phyloP scores from a whole-genome alignment of 2,888 invertebrate genomes.

The Timandra comae region DNA sequence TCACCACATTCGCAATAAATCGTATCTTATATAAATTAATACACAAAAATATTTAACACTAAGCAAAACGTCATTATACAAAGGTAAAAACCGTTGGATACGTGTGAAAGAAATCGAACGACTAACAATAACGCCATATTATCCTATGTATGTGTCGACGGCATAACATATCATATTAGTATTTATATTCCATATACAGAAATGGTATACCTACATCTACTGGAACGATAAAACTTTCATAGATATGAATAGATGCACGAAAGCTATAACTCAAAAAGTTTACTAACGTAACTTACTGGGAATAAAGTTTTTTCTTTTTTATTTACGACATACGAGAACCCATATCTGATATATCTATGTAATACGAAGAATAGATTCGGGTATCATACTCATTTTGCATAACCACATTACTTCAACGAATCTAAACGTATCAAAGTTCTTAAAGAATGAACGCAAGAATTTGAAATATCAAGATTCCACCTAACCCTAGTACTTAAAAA shows the following conservation, averaged over 20 bases:
- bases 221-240: conserved; percentile 44
- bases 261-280: conserved; percentile 48
- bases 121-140: conserved; percentile 45
- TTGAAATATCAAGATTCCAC: no score
- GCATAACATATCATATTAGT: conserved; percentile 27
- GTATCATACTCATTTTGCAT: no score
- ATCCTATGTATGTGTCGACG: conserved; percentile 23
- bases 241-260: conserved; percentile 50
- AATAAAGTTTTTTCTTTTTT: no score
- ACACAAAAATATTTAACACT: background rate
- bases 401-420: no score
- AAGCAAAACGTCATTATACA: background rate
- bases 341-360: no score
- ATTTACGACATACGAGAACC: no score
- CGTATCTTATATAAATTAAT: background rate
- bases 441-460: no score
- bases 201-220: no score
- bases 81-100: conserved; percentile 34
- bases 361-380: no score
- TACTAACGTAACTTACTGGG: conserved; percentile 7
- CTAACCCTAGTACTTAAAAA: no score
- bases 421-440: no score
- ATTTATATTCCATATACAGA: conserved; percentile 37
- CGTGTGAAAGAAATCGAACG: conserved; percentile 52
- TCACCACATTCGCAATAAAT: background rate